Conservation (phyloP, 2,888 invertebrate species). For the Lymantria dispar region DNA sequence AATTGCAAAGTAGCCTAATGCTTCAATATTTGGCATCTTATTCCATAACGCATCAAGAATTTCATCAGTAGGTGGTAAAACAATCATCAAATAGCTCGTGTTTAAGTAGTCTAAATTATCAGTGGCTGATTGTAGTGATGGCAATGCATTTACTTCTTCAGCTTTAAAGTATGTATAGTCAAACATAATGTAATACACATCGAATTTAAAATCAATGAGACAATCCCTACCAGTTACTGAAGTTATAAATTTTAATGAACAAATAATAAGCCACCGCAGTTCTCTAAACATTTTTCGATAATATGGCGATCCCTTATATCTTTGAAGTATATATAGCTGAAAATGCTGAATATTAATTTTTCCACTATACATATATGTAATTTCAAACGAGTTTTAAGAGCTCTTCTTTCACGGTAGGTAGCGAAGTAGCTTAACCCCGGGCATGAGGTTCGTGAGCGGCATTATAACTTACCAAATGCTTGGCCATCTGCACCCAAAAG, state of each 20-base stretch:
- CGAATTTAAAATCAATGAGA: slow-evolving; percentile 95
- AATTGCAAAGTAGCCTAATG: slow-evolving; percentile 90
- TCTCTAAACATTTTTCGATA: slow-evolving; percentile 93
- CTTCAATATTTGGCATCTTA: slow-evolving; percentile 87
- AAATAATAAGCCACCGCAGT: slow-evolving; percentile 93
- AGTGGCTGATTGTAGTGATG: slow-evolving; percentile 95
- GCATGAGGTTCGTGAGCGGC: no score
- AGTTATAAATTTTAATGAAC: slow-evolving; percentile 94
- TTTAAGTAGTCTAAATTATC: slow-evolving; percentile 94
- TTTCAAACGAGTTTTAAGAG: slow-evolving; percentile 96
- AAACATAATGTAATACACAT: slow-evolving; percentile 97
- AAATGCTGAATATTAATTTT: slow-evolving; percentile 96
- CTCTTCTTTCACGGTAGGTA: no score
- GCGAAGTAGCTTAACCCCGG: no score
- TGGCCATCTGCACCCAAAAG: no score
- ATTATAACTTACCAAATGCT: no score
- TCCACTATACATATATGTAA: slow-evolving; percentile 95
- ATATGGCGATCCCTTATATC: slow-evolving; percentile 93
- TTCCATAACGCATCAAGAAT: slow-evolving; percentile 93
- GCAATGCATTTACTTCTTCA: slow-evolving; percentile 96
- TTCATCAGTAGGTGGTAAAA: slow-evolving; percentile 92
- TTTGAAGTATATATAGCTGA: slow-evolving; percentile 92
- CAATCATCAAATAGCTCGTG: slow-evolving; percentile 94
- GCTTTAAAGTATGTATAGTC: slow-evolving; percentile 96
- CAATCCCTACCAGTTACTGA: slow-evolving; percentile 95